phyloP scores from a whole-genome alignment of 2,113 vertebrate genomes.

The Archocentrus centrarchus region DNA sequence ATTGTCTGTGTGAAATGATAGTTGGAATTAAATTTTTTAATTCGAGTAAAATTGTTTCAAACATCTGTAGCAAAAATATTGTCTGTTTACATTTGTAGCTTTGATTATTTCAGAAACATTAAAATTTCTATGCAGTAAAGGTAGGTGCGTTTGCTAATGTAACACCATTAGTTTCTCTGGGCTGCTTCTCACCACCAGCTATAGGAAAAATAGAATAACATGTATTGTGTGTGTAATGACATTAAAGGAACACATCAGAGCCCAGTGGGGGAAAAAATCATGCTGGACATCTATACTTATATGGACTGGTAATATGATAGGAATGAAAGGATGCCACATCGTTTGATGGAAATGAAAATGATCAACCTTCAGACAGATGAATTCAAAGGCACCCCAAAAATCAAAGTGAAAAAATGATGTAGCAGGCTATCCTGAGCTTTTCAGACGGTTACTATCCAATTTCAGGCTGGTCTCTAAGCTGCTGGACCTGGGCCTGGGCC shows the following conservation, averaged over 20 bases:
- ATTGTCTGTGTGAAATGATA: neutral
- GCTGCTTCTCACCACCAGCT: neutral
- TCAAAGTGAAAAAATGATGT: no score
- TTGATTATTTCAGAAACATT: neutral
- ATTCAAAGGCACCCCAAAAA: no score
- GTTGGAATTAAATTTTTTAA: neutral
- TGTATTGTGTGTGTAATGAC: neutral
- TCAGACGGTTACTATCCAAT: no score
- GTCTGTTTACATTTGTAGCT: neutral
- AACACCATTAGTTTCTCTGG: neutral
- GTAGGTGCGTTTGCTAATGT: neutral
- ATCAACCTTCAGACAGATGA: no score
- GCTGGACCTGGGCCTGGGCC: no score
- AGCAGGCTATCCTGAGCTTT: no score
- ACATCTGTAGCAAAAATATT: neutral
- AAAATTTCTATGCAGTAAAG: neutral
- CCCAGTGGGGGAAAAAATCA: no score
- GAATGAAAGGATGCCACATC: no score
- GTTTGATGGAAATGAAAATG: no score
- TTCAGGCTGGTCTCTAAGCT: no score
- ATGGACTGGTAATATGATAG: no score
- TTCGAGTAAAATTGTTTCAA: neutral
- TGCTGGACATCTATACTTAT: no score
- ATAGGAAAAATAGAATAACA: neutral
- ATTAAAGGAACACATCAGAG: neutral